Percentiles rank a stretch among this genome's conserved stretches.
phyloP scores from a whole-genome alignment of 2,888 invertebrate genomes.

The Eretmocerus hayati region DNA sequence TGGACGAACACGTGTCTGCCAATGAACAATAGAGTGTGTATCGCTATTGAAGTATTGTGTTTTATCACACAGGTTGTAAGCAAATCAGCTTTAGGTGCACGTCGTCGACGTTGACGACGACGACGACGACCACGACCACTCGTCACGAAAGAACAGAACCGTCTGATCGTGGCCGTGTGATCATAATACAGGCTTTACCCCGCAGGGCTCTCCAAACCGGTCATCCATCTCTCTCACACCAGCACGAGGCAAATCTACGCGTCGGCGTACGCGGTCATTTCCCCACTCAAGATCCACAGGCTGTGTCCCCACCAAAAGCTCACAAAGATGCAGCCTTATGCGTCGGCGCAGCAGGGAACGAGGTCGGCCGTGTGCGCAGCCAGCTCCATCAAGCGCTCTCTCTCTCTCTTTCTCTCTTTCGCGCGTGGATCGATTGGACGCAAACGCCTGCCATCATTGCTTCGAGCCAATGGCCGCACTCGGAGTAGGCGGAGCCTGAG shows the following conservation, averaged over 20 bases:
- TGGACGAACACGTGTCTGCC: too few relatives aligned
- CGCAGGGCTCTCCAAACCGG: slow-evolving; percentile 1
- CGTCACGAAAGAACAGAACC: slow-evolving; percentile 38
- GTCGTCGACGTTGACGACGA: slow-evolving; percentile 5
- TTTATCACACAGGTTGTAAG: too few relatives aligned
- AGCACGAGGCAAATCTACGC: slow-evolving; percentile 3
- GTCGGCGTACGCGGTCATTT: background rate
- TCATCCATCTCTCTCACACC: slow-evolving; percentile 15
- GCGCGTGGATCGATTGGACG: slow-evolving; percentile 45
- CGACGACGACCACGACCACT: slow-evolving; percentile 47
- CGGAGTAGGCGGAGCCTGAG: background rate
- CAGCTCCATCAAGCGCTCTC: slow-evolving; percentile 18
- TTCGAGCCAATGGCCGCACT: slow-evolving; percentile 33
- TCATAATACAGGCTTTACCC: slow-evolving; percentile 4
- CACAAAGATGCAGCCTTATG: too few relatives aligned
- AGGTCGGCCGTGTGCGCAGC: slow-evolving; percentile 21
- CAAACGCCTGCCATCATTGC: slow-evolving; percentile 45
- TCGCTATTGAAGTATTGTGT: too few relatives aligned
- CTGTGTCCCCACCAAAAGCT: slow-evolving; percentile 9
- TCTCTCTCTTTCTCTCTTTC: too few relatives aligned
- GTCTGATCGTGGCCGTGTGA: slow-evolving; percentile 38
- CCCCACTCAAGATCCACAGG: slow-evolving; percentile 3
- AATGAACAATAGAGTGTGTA: too few relatives aligned
- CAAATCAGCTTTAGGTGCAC: too few relatives aligned
- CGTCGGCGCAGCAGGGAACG: slow-evolving; percentile 12